These are phyloP conservation scores for Pinctada fucata DNA, from an alignment of 2,888 invertebrate genomes.

Conservation along the genomic window DNA sequence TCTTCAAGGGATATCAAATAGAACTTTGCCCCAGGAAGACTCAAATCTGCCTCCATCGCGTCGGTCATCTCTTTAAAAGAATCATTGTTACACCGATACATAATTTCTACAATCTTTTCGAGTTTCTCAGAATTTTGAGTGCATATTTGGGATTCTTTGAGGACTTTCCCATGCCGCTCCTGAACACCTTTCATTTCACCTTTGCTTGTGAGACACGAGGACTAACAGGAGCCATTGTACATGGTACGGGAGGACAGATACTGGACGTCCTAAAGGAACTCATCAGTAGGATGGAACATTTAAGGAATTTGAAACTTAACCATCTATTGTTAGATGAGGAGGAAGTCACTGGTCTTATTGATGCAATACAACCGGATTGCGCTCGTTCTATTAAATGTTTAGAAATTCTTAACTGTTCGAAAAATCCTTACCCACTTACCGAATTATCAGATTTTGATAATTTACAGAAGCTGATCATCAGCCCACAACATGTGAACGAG, in stretches of 20 bases:
- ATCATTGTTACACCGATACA: slow-evolving; percentile 85
- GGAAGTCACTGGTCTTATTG: slow-evolving; percentile 84
- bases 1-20: slow-evolving; percentile 89
- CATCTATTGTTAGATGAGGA: slow-evolving; percentile 85
- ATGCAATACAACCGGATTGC: slow-evolving; percentile 82
- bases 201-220: slow-evolving; percentile 81
- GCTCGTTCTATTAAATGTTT: slow-evolving; percentile 82
- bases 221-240: slow-evolving; percentile 77
- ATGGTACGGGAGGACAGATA: slow-evolving; percentile 85
- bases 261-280: slow-evolving; percentile 78
- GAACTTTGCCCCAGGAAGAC: slow-evolving; percentile 78
- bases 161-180: slow-evolving; percentile 64
- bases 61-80: slow-evolving; percentile 83
- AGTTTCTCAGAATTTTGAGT: slow-evolving; percentile 89
- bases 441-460: slow-evolving; percentile 88
- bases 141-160: slow-evolving; percentile 82
- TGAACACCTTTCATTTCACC: slow-evolving; percentile 80
- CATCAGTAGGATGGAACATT: slow-evolving; percentile 82
- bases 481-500: slow-evolving; percentile 84
- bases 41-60: slow-evolving; percentile 82
- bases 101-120: slow-evolving; percentile 89
- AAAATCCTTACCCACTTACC: slow-evolving; percentile 83
- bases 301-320: slow-evolving; percentile 83
- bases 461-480: slow-evolving; percentile 80
- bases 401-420: slow-evolving; percentile 86